Conservation (phyloP, 2,888 invertebrate genomes). For the Pollenia amentaria region DNA sequence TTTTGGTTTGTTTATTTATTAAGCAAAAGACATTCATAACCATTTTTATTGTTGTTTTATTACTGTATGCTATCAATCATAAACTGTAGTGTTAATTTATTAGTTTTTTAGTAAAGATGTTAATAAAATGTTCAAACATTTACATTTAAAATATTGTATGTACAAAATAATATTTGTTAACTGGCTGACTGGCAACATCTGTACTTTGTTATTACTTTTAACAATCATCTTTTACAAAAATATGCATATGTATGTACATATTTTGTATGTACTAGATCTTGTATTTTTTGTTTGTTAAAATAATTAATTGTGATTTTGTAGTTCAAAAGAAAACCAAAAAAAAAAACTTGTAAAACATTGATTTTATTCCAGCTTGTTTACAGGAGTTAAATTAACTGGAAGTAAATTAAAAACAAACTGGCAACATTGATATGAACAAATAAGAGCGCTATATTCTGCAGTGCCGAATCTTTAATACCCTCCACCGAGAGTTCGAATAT, state of each 20-base stretch:
- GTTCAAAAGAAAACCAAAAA: constrained; percentile 1
- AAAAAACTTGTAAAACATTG: constrained; percentile 7
- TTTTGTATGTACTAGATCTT: neutral
- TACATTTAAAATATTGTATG: constrained; percentile 74
- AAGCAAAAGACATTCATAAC: constrained; percentile 41
- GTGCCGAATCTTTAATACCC: too few species aligned
- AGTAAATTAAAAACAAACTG: neutral
- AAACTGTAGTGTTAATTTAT: constrained; percentile 82
- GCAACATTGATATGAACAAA: neutral
- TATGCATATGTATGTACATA: neutral
- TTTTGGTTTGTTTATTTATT: constrained; percentile 41
- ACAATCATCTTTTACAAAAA: neutral
- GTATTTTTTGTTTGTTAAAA: constrained; percentile 2
- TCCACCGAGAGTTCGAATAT: too few species aligned
- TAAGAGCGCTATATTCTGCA: too few species aligned
- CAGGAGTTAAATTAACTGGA: neutral
- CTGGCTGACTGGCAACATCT: neutral
- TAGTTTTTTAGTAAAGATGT: constrained; percentile 81
- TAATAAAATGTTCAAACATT: constrained; percentile 82
- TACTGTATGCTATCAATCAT: constrained; percentile 78
- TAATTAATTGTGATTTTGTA: constrained; percentile 1
- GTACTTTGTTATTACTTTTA: constrained; percentile 24
- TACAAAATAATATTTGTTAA: constrained; percentile 11
- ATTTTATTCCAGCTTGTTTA: neutral
- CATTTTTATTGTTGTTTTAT: constrained; percentile 58